Conservation (phyloP, 1,140 invertebrate species). For the Adoxophyes honmai region DNA sequence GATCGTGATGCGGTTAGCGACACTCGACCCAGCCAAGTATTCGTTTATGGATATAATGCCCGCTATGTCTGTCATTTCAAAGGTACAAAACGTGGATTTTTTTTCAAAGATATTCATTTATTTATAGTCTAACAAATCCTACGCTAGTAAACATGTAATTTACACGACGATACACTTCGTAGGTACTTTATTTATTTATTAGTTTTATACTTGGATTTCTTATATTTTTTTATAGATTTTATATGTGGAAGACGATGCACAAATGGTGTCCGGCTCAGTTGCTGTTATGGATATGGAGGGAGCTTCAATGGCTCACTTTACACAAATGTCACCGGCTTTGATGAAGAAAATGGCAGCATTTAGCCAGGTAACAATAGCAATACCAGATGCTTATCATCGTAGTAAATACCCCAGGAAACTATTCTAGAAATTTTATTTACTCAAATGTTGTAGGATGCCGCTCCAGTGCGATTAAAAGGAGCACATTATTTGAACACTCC, state of each 20-base stretch:
- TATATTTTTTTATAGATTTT: slow-evolving; percentile 43
- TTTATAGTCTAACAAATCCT: too few species aligned
- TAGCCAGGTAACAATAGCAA: slow-evolving; percentile 35
- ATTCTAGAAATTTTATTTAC: too few species aligned
- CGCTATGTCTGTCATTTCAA: slow-evolving; percentile 27
- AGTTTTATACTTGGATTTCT: too few species aligned
- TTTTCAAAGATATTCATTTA: too few species aligned
- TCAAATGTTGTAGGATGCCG: slow-evolving; percentile 57
- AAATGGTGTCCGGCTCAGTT: slow-evolving; percentile 39
- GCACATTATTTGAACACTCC: slow-evolving; percentile 77
- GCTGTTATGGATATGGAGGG: slow-evolving; percentile 59
- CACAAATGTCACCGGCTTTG: slow-evolving; percentile 63
- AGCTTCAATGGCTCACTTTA: slow-evolving; percentile 54
- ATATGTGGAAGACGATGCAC: slow-evolving; percentile 51
- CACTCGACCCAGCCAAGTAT: slow-evolving; percentile 67
- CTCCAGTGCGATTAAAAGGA: slow-evolving; percentile 75
- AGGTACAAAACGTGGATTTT: too few species aligned
- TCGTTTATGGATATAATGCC: slow-evolving; percentile 39
- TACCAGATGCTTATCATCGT: too few species aligned
- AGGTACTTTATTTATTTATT: too few species aligned
- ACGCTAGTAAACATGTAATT: too few species aligned
- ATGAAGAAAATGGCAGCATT: slow-evolving; percentile 69
- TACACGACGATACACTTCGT: too few species aligned
- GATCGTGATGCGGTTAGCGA: slow-evolving; percentile 68
- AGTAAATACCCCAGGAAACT: too few species aligned